These are phyloP conservation scores for Protonemura montana DNA, from an alignment of 2,888 invertebrate genomes.

Conservation along the genomic window DNA sequence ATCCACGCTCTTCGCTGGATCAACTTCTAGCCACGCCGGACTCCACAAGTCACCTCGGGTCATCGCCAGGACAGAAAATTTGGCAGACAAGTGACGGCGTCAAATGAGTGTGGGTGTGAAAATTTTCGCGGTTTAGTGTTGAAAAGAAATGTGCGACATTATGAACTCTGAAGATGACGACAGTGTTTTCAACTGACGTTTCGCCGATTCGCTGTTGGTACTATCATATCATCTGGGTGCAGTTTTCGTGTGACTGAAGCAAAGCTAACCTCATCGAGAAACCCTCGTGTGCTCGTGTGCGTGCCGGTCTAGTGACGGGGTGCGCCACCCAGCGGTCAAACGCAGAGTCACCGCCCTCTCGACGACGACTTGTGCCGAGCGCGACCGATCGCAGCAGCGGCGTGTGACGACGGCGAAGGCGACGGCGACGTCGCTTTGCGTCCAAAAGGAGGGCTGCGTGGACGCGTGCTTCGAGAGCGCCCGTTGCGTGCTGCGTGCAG, in stretches of 20 bases:
- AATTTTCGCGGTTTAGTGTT: not conserved
- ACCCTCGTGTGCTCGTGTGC: not conserved
- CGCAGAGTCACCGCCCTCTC: conserved; percentile 40
- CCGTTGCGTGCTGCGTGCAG: not conserved
- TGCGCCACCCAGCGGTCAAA: conserved; percentile 49
- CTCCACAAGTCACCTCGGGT: not conserved
- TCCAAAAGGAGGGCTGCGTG: not conserved
- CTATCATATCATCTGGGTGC: not conserved
- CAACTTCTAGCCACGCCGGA: not conserved
- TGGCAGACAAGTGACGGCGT: not conserved
- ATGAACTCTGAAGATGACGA: not conserved
- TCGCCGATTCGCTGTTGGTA: not conserved
- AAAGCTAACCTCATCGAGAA: not conserved
- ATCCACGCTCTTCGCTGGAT: not conserved
- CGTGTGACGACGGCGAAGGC: conserved; percentile 37
- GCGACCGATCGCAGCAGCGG: conserved; percentile 26
- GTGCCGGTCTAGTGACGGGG: conserved; percentile 42
- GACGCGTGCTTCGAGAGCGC: conserved; percentile 2
- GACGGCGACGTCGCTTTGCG: conserved; percentile 31
- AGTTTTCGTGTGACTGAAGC: not conserved
- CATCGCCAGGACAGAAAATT: not conserved
- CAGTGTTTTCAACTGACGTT: not conserved
- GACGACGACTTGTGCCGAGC: conserved; percentile 37
- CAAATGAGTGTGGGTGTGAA: not conserved
- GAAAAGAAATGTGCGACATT: not conserved